Percentiles rank a stretch among this genome's conserved stretches.
phyloP scores from a whole-genome alignment of 2,113 vertebrate genomes.

The Urocitellus parryii region DNA sequence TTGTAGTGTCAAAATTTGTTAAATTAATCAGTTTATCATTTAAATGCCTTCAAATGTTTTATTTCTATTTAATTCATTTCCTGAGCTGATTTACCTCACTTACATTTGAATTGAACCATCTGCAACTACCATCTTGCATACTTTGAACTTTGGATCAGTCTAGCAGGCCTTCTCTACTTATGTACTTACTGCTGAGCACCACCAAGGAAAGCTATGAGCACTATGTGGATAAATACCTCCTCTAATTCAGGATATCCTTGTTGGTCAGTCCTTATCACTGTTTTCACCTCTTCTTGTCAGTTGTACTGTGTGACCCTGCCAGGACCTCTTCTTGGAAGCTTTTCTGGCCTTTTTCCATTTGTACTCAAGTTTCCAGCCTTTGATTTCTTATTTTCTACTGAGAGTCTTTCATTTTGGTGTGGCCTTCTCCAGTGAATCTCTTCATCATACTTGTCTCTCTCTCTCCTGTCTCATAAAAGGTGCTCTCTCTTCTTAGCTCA shows the following conservation, averaged over 20 bases:
- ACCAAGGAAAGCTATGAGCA: background rate
- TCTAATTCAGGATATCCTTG: background rate
- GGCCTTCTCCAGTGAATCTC: background rate
- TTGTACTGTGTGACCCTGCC: background rate
- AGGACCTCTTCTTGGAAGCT: background rate
- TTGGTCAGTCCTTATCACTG: background rate
- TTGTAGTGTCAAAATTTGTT: conserved; percentile 59
- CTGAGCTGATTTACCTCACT: background rate
- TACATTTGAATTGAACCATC: background rate
- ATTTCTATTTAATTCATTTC: conserved; percentile 30
- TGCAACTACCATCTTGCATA: background rate
- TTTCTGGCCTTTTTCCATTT: background rate
- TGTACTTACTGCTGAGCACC: background rate
- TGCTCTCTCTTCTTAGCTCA: too few relatives aligned
- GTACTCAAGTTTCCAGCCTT: background rate
- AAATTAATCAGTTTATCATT: conserved; percentile 31
- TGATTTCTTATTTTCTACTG: background rate
- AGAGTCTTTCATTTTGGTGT: background rate
- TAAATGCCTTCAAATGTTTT: conserved; percentile 19
- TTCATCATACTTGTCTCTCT: background rate
- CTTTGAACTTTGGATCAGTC: background rate
- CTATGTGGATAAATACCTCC: accelerated
- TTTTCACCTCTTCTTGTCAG: background rate
- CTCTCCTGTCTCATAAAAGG: background rate
- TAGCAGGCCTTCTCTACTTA: background rate